Conservation (phyloP, 2,113 vertebrate genomes). For the Ophthalmolycus amberensis region DNA sequence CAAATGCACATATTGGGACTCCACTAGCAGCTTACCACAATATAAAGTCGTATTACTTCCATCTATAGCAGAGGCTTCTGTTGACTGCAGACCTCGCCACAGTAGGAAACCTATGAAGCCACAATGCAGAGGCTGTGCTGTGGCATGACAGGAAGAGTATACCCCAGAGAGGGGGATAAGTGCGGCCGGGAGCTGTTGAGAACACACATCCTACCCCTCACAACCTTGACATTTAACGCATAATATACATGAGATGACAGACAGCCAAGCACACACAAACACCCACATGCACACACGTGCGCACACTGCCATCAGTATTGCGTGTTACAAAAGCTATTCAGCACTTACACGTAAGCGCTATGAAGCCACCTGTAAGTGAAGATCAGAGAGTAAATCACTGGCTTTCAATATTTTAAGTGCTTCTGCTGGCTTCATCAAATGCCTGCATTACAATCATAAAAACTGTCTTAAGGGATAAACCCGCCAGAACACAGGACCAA, state of each 20-base stretch:
- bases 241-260: constrained; percentile 46
- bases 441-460: background rate
- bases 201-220: constrained; percentile 34
- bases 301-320: background rate
- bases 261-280: constrained; percentile 5
- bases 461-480: background rate
- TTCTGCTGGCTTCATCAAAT: background rate
- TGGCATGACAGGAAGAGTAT: constrained; percentile 30
- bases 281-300: background rate
- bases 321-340: background rate
- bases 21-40: constrained; percentile 25
- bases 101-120: constrained; percentile 49
- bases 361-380: constrained; percentile 27
- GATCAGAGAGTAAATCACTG: constrained; percentile 1
- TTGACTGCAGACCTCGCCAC: constrained; percentile 33
- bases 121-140: constrained; percentile 3
- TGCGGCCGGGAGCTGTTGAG: constrained; percentile 8
- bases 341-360: constrained; percentile 14
- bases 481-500: background rate
- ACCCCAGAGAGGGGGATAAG: constrained; percentile 40
- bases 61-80: constrained; percentile 28
- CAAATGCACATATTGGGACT: background rate
- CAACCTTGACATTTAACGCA: constrained; percentile 55
- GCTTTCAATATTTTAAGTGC: background rate
- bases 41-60: constrained; percentile 52